phyloP scores from a whole-genome alignment of 2,888 invertebrate genomes.

The Asteroscopus sphinx region DNA sequence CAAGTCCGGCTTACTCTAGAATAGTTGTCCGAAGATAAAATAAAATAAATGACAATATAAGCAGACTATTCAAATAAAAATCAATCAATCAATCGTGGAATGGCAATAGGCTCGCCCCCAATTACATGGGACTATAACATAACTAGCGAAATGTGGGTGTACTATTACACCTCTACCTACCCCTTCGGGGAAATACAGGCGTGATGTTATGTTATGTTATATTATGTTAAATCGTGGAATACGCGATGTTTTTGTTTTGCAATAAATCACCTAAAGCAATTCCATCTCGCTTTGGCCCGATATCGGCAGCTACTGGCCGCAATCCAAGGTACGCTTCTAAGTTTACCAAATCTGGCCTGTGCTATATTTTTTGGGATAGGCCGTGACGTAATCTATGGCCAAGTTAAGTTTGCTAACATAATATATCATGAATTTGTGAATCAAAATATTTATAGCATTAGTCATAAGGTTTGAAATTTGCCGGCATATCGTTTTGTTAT shows the following conservation, averaged over 20 bases:
- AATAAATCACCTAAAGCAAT: slow-evolving; percentile 72
- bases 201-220: too few relatives aligned
- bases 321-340: slow-evolving; percentile 75
- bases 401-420: slow-evolving; percentile 57
- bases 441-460: slow-evolving; percentile 45
- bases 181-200: too few relatives aligned
- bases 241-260: slow-evolving; percentile 62
- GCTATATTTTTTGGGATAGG: slow-evolving; percentile 63
- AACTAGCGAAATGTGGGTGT: too few relatives aligned
- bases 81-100: too few relatives aligned
- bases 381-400: slow-evolving; percentile 57
- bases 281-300: slow-evolving; percentile 70
- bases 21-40: background rate
- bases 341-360: slow-evolving; percentile 63
- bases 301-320: slow-evolving; percentile 67
- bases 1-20: background rate
- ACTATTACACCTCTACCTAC: too few relatives aligned
- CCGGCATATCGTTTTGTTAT: slow-evolving; percentile 49
- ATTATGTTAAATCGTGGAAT: slow-evolving; percentile 52
- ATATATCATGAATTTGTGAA: slow-evolving; percentile 49
- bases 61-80: slow-evolving; percentile 61
- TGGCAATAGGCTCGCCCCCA: too few relatives aligned
- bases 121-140: too few relatives aligned
- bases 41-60: slow-evolving; percentile 43
- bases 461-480: slow-evolving; percentile 61